Evolutionary conservation across 2,113 vertebrate species (phyloP), one percentile per base, ranked within the genome.

Genomic region (Hemichromis elongatus): DNA sequence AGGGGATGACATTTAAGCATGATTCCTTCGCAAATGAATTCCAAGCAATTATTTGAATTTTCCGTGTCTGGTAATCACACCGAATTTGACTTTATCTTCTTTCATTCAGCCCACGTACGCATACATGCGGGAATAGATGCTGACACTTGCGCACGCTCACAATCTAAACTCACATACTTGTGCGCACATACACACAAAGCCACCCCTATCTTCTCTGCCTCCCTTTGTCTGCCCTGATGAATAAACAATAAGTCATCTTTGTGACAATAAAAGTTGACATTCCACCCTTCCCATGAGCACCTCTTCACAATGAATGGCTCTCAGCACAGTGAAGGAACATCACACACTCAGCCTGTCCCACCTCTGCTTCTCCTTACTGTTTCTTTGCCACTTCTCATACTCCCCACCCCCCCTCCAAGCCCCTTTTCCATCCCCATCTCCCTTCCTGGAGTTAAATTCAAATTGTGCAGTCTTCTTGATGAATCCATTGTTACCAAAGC

Each of bases 181-280:
- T 9, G 53, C 7, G 4, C 80, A 63, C 40, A 26, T 5, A 19
- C 53, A 53, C 55, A 91, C 91, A 92, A 88, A 84, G 52, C 63
- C 57, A 1, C 7, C 52, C 26, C 79, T 80, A 59, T 91, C n/a
- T 54, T 86, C 82, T 47, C 68, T 56, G 77, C 26, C 56, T 81
- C 75, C 52, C 57, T 92, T 86, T 90, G 82, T 89, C 87, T 75
- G 26, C 79, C 75, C 57, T 85, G 80, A 88, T 90, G 88, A 95
- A 91, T 92, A 86, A 88, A 94, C 93, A 94, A 93, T 93, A 93
- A 91, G 78, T 94, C 87, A 89, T 91, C 81, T 87, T 89, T 90
- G 86, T 89, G 83, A 88, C 90, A 86, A 75, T 92, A 90, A 86
- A 93, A 84, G 83, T 91, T 89, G 89, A 94, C 90, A 90, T 88